Base-by-base conservation (phyloP, 2,888 invertebrate species). In the Drosophila basisetae region DNA sequence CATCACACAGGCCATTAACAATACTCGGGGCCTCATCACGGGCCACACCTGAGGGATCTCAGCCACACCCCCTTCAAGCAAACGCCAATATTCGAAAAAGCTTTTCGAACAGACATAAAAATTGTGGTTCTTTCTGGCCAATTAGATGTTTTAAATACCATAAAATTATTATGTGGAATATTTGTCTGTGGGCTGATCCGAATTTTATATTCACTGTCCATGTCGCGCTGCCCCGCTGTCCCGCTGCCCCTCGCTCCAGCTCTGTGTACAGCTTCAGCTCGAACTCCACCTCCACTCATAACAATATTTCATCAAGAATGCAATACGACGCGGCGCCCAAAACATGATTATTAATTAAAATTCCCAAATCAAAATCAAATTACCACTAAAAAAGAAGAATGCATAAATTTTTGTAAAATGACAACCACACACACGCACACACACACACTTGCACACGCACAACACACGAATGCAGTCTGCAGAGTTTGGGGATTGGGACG, bases 351-450 rank as follows among this genome's bases (percentile, higher is more conserved):
- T 89, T 91, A 87, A 91, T 91, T 89, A 91, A 91, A 89, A 89
- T 89, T 89, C 79, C 82, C 83, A 90, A 91, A 87, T 91, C 91
- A 89, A 90, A 87, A 87, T 88, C 90, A 91, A 91, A 86, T 86
- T 91, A 91, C 89, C 73, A 84, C 73, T 78, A 80, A 84, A 86
- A 84, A 66, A 62, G 60, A 65, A 72, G 74, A 73, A 91, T 81
- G 87, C 87, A 89, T 89, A 90, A 74, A 74, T 86, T 86, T 73
- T 53, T 33, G 31, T 69, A 53, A 68, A 84, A 73, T 79, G 83
- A 82, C 80, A 78, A 64, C 59, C 66, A 56, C 11, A 63, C 65
- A 66, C 71, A 52, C 75, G 25, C 35, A 71, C 9, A 52, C 22
- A 39, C 60, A 64, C 10, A 47, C 22, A 39, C 78, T 68, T 41